Evolutionary conservation across 2,797 vertebrate species (phyloP).

Genomic region (Arnoldichthys spilopterus): DNA sequence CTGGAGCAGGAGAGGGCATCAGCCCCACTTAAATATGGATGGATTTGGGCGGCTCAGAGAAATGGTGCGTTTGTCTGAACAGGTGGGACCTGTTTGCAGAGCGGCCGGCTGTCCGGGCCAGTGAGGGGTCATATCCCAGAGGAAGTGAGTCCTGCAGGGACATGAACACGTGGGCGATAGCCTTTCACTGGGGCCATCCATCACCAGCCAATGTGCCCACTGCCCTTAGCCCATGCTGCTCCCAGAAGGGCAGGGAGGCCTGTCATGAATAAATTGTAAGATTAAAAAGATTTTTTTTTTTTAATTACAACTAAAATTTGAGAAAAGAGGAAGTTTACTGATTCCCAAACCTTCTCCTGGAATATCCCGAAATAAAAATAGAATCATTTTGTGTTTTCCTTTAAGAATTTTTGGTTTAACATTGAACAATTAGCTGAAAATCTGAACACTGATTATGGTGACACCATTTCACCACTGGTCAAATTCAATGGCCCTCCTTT

Average conservation of each 20-base stretch:
- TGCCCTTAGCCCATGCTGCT: background rate
- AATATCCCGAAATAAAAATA: background rate
- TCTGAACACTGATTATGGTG: no score
- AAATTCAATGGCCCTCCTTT: no score
- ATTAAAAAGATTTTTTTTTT: no score
- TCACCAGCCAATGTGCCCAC: constrained; percentile 22
- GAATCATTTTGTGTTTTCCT: background rate
- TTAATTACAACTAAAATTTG: no score
- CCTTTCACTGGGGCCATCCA: constrained; percentile 35
- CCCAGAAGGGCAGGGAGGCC: background rate
- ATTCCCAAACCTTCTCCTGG: background rate
- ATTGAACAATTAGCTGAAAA: no score
- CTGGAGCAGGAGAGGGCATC: constrained; percentile 51
- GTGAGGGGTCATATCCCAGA: constrained; percentile 50
- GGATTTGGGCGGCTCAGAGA: constrained; percentile 53
- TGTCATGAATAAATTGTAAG: background rate
- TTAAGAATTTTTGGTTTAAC: background rate
- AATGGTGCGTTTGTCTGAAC: constrained; percentile 50
- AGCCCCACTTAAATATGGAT: constrained; percentile 59
- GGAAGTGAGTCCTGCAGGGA: constrained; percentile 24
- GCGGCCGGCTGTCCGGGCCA: constrained; percentile 23
- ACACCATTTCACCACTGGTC: no score
- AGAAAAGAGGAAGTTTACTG: background rate
- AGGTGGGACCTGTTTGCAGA: constrained; percentile 49
- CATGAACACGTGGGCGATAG: constrained; percentile 36